Base-by-base conservation (phyloP, 2,113 vertebrate species). In the Ceyx melanurus region DNA sequence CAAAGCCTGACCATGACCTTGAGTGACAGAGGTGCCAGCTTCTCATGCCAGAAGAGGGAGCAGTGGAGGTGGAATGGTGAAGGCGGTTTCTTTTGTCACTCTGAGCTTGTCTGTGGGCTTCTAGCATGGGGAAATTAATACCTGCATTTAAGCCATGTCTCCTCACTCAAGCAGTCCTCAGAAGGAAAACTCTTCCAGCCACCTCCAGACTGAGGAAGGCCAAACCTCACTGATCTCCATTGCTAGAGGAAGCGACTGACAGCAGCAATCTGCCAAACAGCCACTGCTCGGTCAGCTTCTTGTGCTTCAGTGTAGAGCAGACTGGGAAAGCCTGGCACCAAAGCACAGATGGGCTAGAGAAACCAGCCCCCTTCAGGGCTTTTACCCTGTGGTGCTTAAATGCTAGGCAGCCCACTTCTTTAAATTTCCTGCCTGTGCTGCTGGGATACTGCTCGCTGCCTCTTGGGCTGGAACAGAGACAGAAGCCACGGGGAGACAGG, bases 181-280 rank as follows among this genome's bases (percentile, higher is more conserved):
- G 61, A 58, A 37, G 87, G 45, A 89, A 86, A 73, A 64, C n/a
- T 86, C 28, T 84, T 84, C 28, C 56, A 80, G 29, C 48, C 18
- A 3, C 35, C 46, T 91, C 7, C 6, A 16, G 61, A 42, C 57
- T 67, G 53, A 64, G 28, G 42, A 56, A 79, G 4, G 48, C 29
- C 58, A 72, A 54, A 54, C 60, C n/a, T 92, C 61, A 22, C 31
- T 40, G 14, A 64, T 83, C 19, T 45, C 42, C 19, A 6, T 80
- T 50, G 74, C 50, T 73, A 28, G 58, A 87, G 43, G 43, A 60
- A 54, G 62, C 43, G 75, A 73, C 35, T 74, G 72, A 58, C 61
- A 61, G 54, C 75, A 43, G 1, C 21, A 70, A 9, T 0, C 22
- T 81, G 86, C 53, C 66, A 75, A 80, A 54, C 20, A 54, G n/a